These are phyloP conservation scores for Pseudopipra pipra DNA, from an alignment of 2,113 vertebrate species.

Conservation along the genomic window DNA sequence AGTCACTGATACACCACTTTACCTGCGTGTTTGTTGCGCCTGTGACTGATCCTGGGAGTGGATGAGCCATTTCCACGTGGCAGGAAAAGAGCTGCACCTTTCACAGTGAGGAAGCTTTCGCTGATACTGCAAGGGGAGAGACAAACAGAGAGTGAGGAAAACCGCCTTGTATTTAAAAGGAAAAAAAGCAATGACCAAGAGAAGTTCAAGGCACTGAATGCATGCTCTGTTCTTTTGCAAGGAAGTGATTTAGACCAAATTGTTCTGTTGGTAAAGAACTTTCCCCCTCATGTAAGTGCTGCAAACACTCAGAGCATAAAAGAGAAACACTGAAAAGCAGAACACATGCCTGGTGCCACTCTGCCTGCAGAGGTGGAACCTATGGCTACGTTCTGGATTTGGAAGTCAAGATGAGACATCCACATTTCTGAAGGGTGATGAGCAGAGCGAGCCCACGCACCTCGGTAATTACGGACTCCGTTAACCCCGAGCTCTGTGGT, in stretches of 20 bases:
- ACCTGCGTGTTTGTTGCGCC: slow-evolving; percentile 95
- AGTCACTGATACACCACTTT: background rate
- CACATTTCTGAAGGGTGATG: background rate
- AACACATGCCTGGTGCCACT: background rate
- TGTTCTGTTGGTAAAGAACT: background rate
- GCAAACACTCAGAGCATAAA: background rate
- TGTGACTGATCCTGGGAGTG: slow-evolving; percentile 84
- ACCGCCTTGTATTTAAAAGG: background rate
- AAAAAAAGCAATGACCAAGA: background rate
- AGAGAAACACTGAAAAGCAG: background rate
- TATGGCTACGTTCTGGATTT: background rate
- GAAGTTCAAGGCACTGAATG: background rate
- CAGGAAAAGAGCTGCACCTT: slow-evolving; percentile 95
- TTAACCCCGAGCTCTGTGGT: slow-evolving; percentile 7
- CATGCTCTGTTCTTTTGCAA: background rate
- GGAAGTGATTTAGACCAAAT: background rate
- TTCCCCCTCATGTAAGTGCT: background rate
- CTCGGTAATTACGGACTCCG: background rate
- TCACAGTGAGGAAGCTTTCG: slow-evolving; percentile 96
- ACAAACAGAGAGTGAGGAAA: background rate
- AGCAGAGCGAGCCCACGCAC: background rate
- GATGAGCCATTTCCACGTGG: slow-evolving; percentile 90
- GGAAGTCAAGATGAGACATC: slow-evolving; percentile 7
- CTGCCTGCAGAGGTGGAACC: background rate
- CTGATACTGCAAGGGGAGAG: slow-evolving; percentile 83